These are phyloP conservation scores for Thryonomys swinderianus DNA, from an alignment of 2,113 vertebrate species.

Conservation along the genomic window DNA sequence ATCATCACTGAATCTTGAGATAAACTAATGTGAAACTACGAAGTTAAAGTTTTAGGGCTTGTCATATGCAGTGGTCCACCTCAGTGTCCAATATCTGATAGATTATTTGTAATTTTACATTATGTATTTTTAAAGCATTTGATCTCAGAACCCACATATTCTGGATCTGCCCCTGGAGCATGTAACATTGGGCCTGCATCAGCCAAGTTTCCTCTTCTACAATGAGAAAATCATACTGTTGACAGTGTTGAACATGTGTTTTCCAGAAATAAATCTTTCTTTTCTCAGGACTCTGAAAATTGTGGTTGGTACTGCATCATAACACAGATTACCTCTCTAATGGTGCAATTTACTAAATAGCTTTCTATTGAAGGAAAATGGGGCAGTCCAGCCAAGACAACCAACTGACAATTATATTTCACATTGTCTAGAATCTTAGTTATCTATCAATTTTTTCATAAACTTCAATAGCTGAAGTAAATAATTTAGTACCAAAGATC, in stretches of 20 bases:
- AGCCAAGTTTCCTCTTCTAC: background rate
- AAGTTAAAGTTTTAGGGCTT: background rate
- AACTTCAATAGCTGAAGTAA: conserved; percentile 46
- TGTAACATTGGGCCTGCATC: background rate
- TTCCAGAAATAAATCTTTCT: background rate
- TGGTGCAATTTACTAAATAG: background rate
- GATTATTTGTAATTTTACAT: conserved; percentile 6
- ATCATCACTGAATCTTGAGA: background rate
- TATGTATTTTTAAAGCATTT: background rate
- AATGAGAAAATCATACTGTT: background rate
- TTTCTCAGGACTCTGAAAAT: conserved; percentile 13
- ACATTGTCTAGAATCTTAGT: conserved; percentile 13
- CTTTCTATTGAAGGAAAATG: background rate
- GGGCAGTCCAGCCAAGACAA: background rate
- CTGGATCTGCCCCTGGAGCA: background rate
- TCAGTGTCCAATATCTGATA: background rate
- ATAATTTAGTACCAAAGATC: background rate
- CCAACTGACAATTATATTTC: background rate
- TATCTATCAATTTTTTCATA: background rate
- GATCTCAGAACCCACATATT: background rate
- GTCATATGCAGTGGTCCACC: background rate
- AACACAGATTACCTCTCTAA: background rate
- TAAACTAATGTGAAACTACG: background rate
- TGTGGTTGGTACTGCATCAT: background rate
- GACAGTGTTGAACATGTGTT: background rate